phyloP scores from a whole-genome alignment of 2,797 vertebrate species.

The Molossus molossus region DNA sequence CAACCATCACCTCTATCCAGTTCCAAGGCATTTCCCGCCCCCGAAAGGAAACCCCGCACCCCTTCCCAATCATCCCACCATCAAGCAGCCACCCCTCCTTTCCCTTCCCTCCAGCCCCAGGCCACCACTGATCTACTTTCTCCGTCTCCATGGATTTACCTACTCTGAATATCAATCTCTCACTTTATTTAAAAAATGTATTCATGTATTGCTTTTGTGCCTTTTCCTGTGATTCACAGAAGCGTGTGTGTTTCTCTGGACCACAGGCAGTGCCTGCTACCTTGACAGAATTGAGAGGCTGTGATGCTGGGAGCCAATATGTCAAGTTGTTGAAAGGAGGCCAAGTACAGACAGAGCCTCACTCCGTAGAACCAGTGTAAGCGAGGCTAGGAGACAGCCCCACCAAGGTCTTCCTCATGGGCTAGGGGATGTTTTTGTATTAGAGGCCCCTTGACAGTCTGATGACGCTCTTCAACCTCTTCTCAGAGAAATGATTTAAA shows the following conservation, averaged over 20 bases:
- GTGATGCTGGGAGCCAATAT: background rate
- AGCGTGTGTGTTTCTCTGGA: slow-evolving; percentile 17
- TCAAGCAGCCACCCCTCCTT: background rate
- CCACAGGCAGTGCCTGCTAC: background rate
- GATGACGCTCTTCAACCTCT: background rate
- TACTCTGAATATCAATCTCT: background rate
- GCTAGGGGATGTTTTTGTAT: background rate
- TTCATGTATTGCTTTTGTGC: background rate
- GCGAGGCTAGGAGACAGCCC: background rate
- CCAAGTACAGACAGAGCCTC: background rate
- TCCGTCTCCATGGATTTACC: background rate
- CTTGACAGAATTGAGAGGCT: slow-evolving; percentile 42
- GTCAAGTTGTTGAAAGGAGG: background rate
- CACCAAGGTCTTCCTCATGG: background rate
- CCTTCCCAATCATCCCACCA: background rate
- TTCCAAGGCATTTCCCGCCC: background rate
- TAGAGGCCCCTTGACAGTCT: background rate
- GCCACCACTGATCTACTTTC: background rate
- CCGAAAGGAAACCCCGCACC: background rate
- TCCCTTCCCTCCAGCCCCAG: background rate
- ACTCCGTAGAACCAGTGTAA: background rate
- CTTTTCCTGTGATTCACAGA: background rate
- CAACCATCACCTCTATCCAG: background rate
- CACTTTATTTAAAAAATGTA: background rate
- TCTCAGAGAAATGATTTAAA: slow-evolving; percentile 48